Evolutionary conservation across 2,113 vertebrate species (phyloP), one percentile per base, ranked within the genome.

Genomic region (Natator depressus): DNA sequence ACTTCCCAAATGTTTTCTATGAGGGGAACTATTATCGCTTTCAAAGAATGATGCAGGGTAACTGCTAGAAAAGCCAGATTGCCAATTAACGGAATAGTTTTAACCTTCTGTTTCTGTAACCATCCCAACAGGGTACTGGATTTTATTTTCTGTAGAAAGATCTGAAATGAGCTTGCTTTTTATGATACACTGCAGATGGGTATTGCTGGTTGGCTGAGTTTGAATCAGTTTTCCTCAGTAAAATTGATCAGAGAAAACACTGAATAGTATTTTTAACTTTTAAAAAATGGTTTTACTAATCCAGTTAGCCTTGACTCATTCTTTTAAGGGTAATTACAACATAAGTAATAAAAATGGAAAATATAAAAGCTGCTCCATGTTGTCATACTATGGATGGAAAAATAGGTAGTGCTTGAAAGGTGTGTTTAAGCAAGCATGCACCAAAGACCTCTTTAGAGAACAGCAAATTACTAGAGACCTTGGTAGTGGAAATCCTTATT

Each of bases 131-230:
- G 51, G 27, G 24, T 29, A 11, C 24, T 59, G 82, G 84, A 24
- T 89, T 35, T 46, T 16, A 17, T 35, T 65, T 4, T 20, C 25
- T 8, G 17, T 35, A 46, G 88, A 81, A 75, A 84, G 62, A 50
- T 49, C 22, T 91, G 88, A 84, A 78, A 88, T 51, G 79, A 92
- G 89, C 82, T 82, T 19, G 38, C 38, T 54, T 91, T 95, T 86
- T 51, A 35, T 49, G 59, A 31, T 25, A 55, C 38, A 46, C 79
- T 93, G 49, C 81, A 79, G 84, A 84, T 31, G 84, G 6, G n/a
- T 81, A 65, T 17, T 79, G 76, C 35, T 38, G n/a, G 62, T 10
- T 4, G 83, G 53, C 49, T 55, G 51, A 51, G 51, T 75, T 50
- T 16, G 2, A 50, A 53, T 62, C 31, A 59, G 11, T 1, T 14